Conservation (phyloP, 92 coral and sea anemone genomes). For the Galaxea fascicularis region DNA sequence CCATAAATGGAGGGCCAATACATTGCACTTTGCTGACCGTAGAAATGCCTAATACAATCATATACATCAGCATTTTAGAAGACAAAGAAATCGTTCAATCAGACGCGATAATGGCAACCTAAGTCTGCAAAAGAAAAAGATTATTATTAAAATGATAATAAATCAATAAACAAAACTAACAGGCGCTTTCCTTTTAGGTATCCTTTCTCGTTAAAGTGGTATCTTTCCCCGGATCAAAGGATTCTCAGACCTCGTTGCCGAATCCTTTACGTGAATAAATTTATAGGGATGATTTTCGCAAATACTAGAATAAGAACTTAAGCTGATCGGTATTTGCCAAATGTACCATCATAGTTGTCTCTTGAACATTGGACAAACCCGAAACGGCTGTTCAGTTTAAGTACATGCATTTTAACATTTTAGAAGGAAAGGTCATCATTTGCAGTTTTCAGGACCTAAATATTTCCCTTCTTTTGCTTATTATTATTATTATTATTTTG, state of each 20-base stretch:
- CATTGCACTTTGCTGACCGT: not conserved
- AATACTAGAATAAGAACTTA: too few species aligned
- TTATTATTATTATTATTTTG: too few species aligned
- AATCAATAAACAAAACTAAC: not conserved
- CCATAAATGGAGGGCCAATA: not conserved
- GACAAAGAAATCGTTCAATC: not conserved
- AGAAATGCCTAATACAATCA: not conserved
- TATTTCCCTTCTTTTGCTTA: not conserved
- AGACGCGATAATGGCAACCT: not conserved
- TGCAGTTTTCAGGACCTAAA: not conserved
- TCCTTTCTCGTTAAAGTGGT: not conserved
- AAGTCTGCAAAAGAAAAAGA: not conserved
- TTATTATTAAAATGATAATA: not conserved
- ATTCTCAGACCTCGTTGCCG: not conserved
- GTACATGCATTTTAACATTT: not conserved
- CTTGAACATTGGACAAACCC: not conserved
- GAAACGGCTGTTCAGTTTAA: not conserved
- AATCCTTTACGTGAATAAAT: too few species aligned
- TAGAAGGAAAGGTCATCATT: not conserved
- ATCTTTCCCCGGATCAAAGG: not conserved
- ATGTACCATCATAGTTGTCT: too few species aligned
- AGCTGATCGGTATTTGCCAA: too few species aligned
- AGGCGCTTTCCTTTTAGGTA: not conserved
- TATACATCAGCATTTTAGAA: not conserved
- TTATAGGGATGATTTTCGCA: too few species aligned